phyloP scores from a whole-genome alignment of 1,140 invertebrate species.

The Bombus cullumanus region DNA sequence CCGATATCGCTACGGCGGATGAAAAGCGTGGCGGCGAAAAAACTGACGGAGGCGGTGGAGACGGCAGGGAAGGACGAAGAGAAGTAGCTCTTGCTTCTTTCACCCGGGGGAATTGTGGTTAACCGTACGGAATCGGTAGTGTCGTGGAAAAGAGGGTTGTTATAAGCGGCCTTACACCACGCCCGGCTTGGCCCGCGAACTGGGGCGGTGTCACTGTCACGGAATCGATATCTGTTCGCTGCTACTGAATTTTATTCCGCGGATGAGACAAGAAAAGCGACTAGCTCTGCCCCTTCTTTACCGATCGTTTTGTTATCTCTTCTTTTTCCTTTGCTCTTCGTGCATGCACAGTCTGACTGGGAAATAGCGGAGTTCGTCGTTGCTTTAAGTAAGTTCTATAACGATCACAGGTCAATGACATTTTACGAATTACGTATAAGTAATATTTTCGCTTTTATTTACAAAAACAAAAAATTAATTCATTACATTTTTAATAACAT shows the following conservation, averaged over 20 bases:
- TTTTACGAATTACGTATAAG: no score
- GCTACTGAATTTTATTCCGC: constrained; percentile 74
- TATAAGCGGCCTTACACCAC: constrained; percentile 70
- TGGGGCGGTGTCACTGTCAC: constrained; percentile 71
- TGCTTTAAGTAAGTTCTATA: not conserved
- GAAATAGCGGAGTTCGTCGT: not conserved
- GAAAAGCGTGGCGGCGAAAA: not conserved
- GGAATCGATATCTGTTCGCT: constrained; percentile 76
- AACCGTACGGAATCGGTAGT: constrained; percentile 65
- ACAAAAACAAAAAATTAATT: no score
- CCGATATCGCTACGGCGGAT: not conserved
- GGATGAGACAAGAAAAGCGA: constrained; percentile 31
- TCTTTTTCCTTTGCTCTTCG: no score
- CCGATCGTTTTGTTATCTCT: not conserved
- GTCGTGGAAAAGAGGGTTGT: constrained; percentile 65
- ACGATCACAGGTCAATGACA: no score
- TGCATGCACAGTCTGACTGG: not conserved
- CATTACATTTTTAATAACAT: no score
- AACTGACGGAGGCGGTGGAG: not conserved
- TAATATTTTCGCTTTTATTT: no score
- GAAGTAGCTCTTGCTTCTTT: constrained; percentile 40
- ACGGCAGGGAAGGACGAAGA: not conserved
- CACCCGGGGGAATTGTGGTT: constrained; percentile 58
- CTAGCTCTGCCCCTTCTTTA: not conserved
- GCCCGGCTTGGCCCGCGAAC: constrained; percentile 70